Evolutionary conservation across 92 coral and sea anemone species (phyloP).

Genomic region (Epizoanthus stellaris): DNA sequence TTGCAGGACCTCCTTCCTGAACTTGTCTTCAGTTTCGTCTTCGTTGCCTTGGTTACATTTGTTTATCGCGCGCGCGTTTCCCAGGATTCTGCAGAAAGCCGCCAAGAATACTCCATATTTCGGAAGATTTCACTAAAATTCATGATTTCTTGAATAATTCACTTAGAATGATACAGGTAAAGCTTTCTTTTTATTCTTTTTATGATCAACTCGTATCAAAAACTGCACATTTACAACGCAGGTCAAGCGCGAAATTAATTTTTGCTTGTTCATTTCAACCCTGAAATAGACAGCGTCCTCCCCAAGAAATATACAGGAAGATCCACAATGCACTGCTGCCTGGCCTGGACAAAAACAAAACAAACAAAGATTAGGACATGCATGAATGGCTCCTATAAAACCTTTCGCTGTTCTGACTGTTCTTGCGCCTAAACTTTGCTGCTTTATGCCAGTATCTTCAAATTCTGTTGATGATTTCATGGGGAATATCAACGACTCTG

Average conservation of each 20-base stretch:
- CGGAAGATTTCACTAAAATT: not conserved
- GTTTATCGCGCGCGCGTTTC: slow-evolving; percentile 38
- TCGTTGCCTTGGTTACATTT: slow-evolving; percentile 47
- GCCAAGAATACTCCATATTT: slow-evolving; percentile 17
- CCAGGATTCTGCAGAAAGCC: slow-evolving; percentile 21
- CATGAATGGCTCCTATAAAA: not conserved
- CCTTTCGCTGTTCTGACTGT: not conserved
- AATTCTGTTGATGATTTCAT: slow-evolving; percentile 34
- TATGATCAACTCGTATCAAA: not conserved
- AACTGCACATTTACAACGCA: slow-evolving; percentile 37
- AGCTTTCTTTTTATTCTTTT: not conserved
- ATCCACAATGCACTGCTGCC: slow-evolving; percentile 34
- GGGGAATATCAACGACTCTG: slow-evolving; percentile 77
- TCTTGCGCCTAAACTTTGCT: not conserved
- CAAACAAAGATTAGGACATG: not conserved
- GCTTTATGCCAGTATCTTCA: not conserved
- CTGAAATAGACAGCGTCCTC: slow-evolving; percentile 27
- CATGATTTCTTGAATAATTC: not conserved
- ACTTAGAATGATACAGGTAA: too few relatives aligned
- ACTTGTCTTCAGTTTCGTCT: slow-evolving; percentile 16
- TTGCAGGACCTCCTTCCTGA: slow-evolving; percentile 33
- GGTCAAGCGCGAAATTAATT: not conserved
- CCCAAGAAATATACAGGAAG: not conserved
- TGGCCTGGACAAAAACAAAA: not conserved
- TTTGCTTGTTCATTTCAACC: slow-evolving; percentile 27